Conservation (phyloP, 2,797 vertebrate species). For the Danionella dracula region DNA sequence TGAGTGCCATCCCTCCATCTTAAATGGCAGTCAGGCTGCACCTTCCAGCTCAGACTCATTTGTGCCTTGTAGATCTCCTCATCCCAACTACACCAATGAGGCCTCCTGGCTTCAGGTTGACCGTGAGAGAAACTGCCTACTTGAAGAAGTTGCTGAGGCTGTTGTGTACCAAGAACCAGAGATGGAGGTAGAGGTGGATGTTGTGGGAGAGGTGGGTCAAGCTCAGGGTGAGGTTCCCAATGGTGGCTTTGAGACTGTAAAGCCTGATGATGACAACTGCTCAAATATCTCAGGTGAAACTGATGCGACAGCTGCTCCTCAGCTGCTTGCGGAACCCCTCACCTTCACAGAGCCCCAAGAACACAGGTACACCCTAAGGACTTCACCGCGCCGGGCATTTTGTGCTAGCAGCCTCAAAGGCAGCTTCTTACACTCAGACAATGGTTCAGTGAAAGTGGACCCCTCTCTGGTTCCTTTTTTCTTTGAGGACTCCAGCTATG, state of each 20-base stretch:
- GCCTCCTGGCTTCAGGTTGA: conserved; percentile 35
- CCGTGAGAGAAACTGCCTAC: conserved; percentile 42
- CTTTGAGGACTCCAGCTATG: conserved; percentile 44
- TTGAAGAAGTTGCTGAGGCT: conserved; percentile 70
- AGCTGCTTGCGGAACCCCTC: conserved; percentile 67
- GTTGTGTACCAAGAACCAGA: conserved; percentile 81
- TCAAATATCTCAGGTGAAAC: conserved; percentile 83
- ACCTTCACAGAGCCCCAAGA: conserved; percentile 88
- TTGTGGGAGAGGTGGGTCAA: conserved; percentile 92
- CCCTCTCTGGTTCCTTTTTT: conserved; percentile 60
- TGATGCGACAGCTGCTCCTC: conserved; percentile 50
- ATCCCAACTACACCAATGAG: conserved; percentile 76
- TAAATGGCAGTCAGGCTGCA: conserved; percentile 76
- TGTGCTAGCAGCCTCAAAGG: conserved; percentile 64
- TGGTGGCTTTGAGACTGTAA: conserved; percentile 50
- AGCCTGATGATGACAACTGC: conserved; percentile 52
- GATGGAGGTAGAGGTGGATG: conserved; percentile 85
- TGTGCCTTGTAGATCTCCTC: conserved; percentile 94
- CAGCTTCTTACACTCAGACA: conserved; percentile 83
- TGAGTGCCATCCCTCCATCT: conserved; percentile 69
- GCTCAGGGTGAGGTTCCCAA: too few species aligned
- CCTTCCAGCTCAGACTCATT: conserved; percentile 76
- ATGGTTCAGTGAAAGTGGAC: conserved; percentile 79
- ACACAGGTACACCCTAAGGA: conserved; percentile 93
- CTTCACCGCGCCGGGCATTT: conserved; percentile 84